Evolutionary conservation across 1,140 invertebrate genomes (phyloP).

Genomic region (Melitaea cinxia): DNA sequence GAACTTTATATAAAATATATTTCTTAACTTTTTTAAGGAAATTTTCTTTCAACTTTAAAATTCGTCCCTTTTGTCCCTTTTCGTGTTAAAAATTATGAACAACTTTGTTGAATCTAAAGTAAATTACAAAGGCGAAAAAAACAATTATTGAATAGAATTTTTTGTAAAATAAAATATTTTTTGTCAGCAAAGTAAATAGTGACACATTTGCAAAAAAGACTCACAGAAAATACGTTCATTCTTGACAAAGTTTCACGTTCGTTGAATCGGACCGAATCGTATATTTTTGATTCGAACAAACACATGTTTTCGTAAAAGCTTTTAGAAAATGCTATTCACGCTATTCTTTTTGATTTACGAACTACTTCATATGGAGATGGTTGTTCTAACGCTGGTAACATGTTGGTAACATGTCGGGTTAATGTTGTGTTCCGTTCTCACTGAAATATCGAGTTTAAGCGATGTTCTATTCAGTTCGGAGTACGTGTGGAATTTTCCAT

Average conservation of each 20-base stretch:
- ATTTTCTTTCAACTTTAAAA: too few species aligned
- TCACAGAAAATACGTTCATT: too few species aligned
- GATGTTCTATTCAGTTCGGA: background rate
- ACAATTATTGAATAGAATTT: too few species aligned
- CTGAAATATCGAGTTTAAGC: background rate
- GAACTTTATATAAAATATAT: too few species aligned
- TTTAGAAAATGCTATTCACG: conserved; percentile 6
- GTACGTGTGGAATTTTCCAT: background rate
- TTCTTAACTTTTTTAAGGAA: too few species aligned
- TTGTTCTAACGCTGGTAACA: background rate
- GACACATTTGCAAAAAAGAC: background rate
- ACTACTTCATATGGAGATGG: background rate
- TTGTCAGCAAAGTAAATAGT: too few species aligned
- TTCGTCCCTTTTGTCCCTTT: too few species aligned
- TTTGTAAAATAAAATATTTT: too few species aligned
- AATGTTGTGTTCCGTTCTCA: background rate
- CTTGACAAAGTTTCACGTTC: too few species aligned
- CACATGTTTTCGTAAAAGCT: conserved; percentile 6
- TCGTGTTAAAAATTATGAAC: too few species aligned
- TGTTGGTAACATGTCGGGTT: conserved; percentile 7
- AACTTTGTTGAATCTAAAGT: too few species aligned
- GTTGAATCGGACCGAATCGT: background rate
- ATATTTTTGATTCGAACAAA: background rate
- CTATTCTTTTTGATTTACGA: conserved; percentile 8
- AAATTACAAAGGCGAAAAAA: too few species aligned